Conservation (phyloP, 92 coral and sea anemone genomes). For the Muricea muricata region DNA sequence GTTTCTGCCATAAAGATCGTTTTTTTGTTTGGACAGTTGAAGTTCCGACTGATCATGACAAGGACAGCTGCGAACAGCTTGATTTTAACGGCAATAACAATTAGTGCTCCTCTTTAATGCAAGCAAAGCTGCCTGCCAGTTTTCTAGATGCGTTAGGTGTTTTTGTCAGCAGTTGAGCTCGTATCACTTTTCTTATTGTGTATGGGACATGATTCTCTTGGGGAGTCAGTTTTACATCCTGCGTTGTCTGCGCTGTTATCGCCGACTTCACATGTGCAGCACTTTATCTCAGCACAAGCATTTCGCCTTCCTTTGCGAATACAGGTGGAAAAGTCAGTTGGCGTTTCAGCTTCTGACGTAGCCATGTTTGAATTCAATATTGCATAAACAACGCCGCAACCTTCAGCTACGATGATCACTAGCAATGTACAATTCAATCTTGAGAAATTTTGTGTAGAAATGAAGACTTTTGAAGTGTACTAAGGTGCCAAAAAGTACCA, state of each 20-base stretch:
- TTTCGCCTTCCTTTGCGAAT: constrained; percentile 27
- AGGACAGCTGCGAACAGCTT: not conserved
- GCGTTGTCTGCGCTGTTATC: not conserved
- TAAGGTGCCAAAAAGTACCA: too few species aligned
- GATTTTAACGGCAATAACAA: not conserved
- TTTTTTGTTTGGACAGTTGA: not conserved
- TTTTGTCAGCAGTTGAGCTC: not conserved
- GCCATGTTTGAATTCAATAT: not conserved
- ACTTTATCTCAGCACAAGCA: constrained; percentile 14
- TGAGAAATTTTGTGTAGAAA: too few species aligned
- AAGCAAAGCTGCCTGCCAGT: not conserved
- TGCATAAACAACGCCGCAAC: not conserved
- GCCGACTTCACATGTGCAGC: not conserved
- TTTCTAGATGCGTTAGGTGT: not conserved
- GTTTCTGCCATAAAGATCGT: not conserved
- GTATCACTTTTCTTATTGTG: not conserved
- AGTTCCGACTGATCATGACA: not conserved
- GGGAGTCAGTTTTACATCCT: not conserved
- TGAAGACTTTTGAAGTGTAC: too few species aligned
- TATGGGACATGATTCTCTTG: not conserved
- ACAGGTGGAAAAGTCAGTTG: constrained; percentile 10
- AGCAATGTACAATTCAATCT: too few species aligned
- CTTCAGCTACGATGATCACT: too few species aligned
- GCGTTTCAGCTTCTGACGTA: not conserved
- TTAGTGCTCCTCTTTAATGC: not conserved